Evolutionary conservation across 1,140 invertebrate genomes (phyloP).

Genomic region (Brachionus calyciflorus): DNA sequence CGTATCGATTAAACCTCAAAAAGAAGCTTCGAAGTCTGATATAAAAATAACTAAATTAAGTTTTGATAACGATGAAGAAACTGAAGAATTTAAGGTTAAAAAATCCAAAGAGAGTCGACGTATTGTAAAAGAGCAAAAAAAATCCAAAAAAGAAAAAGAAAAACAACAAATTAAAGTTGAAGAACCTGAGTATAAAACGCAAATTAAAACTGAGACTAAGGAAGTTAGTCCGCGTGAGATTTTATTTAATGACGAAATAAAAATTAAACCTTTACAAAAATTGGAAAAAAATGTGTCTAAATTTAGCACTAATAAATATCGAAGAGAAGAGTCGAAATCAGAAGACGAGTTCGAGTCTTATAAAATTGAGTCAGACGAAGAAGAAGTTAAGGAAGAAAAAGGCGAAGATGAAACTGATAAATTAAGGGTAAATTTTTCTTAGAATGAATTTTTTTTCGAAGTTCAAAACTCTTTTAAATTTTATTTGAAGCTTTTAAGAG

Average conservation of each 20-base stretch:
- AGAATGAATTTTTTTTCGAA: background rate
- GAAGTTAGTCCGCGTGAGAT: slow-evolving; percentile 48
- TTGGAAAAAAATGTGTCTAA: slow-evolving; percentile 40
- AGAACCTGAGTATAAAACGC: no score
- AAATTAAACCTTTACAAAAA: slow-evolving; percentile 39
- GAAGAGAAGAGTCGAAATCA: background rate
- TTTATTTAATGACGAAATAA: slow-evolving; percentile 40
- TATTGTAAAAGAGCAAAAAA: slow-evolving; percentile 79
- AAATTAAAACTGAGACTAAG: slow-evolving; percentile 18
- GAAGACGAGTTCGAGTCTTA: background rate
- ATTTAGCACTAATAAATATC: slow-evolving; percentile 65
- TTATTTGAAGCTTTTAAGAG: slow-evolving; percentile 29
- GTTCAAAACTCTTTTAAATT: no score
- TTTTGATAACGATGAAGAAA: slow-evolving; percentile 56
- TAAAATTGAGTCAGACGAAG: slow-evolving; percentile 20
- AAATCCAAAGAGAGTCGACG: slow-evolving; percentile 88
- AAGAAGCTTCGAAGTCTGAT: background rate
- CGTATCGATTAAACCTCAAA: slow-evolving; percentile 21
- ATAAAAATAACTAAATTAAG: slow-evolving; percentile 47
- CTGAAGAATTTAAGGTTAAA: slow-evolving; percentile 85
- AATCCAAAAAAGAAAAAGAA: slow-evolving; percentile 69
- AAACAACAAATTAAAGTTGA: slow-evolving; percentile 62
- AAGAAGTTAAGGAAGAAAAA: background rate
- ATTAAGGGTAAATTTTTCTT: slow-evolving; percentile 47
- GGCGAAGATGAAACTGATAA: slow-evolving; percentile 47